Evolutionary conservation across 2,797 vertebrate species (phyloP).

Genomic region (Adrianichthys oophorus): DNA sequence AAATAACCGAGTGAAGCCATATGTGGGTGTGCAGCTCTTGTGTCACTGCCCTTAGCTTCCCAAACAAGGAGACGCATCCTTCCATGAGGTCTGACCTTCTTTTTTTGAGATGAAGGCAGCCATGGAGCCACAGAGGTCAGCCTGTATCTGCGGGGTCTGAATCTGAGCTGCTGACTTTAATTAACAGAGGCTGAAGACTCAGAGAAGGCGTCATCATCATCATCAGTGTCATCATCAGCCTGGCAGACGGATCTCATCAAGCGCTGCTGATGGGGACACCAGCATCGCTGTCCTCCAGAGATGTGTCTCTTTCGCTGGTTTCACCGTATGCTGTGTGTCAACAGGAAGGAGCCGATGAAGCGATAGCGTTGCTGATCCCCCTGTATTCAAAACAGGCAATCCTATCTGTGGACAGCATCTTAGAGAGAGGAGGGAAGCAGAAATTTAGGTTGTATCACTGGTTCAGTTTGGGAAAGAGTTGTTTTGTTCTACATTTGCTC

Average conservation of each 20-base stretch:
- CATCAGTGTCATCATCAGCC: conserved; percentile 10
- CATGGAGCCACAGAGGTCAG: conserved; percentile 32
- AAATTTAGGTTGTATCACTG: background rate
- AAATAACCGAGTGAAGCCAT: conserved; percentile 40
- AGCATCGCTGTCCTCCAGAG: conserved; percentile 25
- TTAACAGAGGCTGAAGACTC: conserved; percentile 48
- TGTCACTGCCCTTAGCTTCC: conserved; percentile 20
- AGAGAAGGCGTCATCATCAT: background rate
- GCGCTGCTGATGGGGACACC: background rate
- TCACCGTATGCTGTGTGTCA: conserved; percentile 18
- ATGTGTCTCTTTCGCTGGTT: conserved; percentile 5
- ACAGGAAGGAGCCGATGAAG: conserved; percentile 60
- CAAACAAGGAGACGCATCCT: conserved; percentile 13
- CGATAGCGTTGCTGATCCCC: conserved; percentile 13
- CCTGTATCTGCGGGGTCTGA: conserved; percentile 31
- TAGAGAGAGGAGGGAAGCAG: conserved; percentile 6
- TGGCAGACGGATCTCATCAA: conserved; percentile 24
- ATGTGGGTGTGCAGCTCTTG: conserved; percentile 35
- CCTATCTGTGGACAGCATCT: background rate
- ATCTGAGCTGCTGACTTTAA: conserved; percentile 17
- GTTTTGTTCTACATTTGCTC: too few relatives aligned
- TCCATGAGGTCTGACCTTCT: conserved; percentile 33
- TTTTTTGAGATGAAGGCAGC: conserved; percentile 14
- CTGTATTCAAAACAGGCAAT: conserved; percentile 50
- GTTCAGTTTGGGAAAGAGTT: too few relatives aligned